A percentile compares a stretch with the other conserved stretches of the same genome.
Conservation (phyloP, 2,888 invertebrate genomes). For the Ochlodes sylvanus region DNA sequence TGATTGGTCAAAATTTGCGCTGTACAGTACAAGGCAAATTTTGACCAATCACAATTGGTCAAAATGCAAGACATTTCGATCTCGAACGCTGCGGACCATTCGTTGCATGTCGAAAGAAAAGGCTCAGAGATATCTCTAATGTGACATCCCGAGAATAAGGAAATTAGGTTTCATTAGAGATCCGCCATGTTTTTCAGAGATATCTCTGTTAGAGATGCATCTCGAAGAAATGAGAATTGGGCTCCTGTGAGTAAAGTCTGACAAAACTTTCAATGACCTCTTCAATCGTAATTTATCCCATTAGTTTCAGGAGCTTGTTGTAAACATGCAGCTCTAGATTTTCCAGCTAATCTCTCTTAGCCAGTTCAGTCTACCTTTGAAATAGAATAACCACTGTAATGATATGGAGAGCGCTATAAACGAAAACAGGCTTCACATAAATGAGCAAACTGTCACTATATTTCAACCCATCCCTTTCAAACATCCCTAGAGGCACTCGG, state of each 20-base stretch:
- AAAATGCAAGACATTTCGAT: too few relatives aligned
- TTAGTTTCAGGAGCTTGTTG: conserved; percentile 25
- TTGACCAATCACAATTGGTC: too few relatives aligned
- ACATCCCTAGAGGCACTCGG: conserved; percentile 21
- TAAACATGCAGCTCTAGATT: conserved; percentile 9
- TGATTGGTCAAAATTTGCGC: too few relatives aligned
- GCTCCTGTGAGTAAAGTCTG: conserved; percentile 13
- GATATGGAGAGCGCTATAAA: conserved; percentile 17
- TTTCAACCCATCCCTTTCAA: conserved; percentile 32
- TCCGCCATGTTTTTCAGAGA: too few relatives aligned
- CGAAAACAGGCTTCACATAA: conserved; percentile 29
- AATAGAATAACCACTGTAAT: conserved; percentile 21
- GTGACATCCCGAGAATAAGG: too few relatives aligned
- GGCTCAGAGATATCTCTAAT: too few relatives aligned
- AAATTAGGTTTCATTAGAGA: too few relatives aligned
- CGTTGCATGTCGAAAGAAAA: too few relatives aligned
- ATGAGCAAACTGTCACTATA: conserved; percentile 33
- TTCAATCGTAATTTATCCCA: conserved; percentile 21
- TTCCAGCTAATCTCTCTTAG: conserved; percentile 16
- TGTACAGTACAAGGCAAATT: too few relatives aligned
- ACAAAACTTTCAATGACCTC: conserved; percentile 25
- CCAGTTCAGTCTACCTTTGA: conserved; percentile 17
- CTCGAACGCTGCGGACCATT: too few relatives aligned
- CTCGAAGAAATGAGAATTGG: too few relatives aligned
- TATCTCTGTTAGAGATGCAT: too few relatives aligned